Percentiles rank a stretch among this genome's conserved stretches.
Evolutionary conservation across 2,797 vertebrate species (phyloP).

Genomic region (Dendrocincla fuliginosa): DNA sequence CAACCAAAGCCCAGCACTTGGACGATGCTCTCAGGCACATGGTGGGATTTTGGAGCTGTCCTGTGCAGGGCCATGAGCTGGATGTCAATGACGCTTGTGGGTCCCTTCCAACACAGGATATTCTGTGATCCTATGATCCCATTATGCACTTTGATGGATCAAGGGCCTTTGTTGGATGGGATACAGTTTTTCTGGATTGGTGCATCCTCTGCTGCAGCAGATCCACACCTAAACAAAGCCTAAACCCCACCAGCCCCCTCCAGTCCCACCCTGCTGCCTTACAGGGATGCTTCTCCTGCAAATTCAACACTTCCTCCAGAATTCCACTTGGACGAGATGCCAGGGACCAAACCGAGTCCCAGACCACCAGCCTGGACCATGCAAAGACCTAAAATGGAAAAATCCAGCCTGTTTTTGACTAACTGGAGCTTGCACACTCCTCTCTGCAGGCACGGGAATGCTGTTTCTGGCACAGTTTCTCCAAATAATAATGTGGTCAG

Average conservation of each 20-base stretch:
- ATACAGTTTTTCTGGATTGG: neutral
- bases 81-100: neutral
- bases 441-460: conserved; percentile 21
- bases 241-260: neutral
- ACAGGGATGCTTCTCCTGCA: neutral
- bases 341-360: neutral
- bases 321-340: neutral
- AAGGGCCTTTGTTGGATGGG: accelerated
- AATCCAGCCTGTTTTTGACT: neutral
- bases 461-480: conserved; percentile 38
- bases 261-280: accelerated
- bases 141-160: accelerated
- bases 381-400: conserved; percentile 18
- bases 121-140: neutral
- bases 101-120: neutral
- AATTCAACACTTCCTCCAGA: neutral
- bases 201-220: neutral
- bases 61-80: neutral
- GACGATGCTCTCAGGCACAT: neutral
- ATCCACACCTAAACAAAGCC: neutral
- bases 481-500: conserved; percentile 24
- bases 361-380: neutral
- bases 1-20: neutral
- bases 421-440: neutral
- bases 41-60: neutral